These are phyloP conservation scores for Hemibagrus wyckioides DNA, from an alignment of 2,113 vertebrate species.

Conservation along the genomic window DNA sequence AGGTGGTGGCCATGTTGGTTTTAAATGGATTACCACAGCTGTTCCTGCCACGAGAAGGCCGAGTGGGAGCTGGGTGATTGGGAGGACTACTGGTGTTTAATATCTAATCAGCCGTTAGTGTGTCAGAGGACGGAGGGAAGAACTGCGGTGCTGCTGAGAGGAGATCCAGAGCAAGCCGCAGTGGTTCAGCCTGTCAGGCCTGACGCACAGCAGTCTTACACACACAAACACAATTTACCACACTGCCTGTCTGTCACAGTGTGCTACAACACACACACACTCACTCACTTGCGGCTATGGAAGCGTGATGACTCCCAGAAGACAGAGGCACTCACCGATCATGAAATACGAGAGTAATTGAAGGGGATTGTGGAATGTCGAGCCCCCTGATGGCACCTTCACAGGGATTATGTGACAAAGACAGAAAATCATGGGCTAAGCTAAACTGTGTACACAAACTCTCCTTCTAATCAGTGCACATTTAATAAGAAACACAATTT, in stretches of 20 bases:
- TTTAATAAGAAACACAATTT: not conserved
- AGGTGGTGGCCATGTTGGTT: constrained; percentile 40
- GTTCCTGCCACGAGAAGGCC: constrained; percentile 32
- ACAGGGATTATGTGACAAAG: constrained; percentile 26
- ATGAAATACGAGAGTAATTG: constrained; percentile 31
- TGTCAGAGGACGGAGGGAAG: constrained; percentile 19
- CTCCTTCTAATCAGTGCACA: not conserved
- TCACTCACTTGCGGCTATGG: not conserved
- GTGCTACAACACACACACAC: not conserved
- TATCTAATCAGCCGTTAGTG: constrained; percentile 37
- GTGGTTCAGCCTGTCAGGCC: constrained; percentile 39
- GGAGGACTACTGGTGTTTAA: constrained; percentile 36
- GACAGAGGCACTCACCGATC: constrained; percentile 12
- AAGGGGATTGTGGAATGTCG: constrained; percentile 16
- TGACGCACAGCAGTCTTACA: constrained; percentile 31
- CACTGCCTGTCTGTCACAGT: constrained; percentile 32
- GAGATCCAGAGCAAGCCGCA: constrained; percentile 18
- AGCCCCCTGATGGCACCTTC: constrained; percentile 27
- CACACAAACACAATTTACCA: constrained; percentile 25
- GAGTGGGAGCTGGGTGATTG: constrained; percentile 26
- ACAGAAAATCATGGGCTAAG: not conserved
- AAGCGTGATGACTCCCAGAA: constrained; percentile 41
- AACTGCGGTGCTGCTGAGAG: constrained; percentile 20
- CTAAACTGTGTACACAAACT: constrained; percentile 22
- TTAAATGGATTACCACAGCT: constrained; percentile 48